phyloP scores from a whole-genome alignment of 2,113 vertebrate genomes.

The Coptodon rendalli region DNA sequence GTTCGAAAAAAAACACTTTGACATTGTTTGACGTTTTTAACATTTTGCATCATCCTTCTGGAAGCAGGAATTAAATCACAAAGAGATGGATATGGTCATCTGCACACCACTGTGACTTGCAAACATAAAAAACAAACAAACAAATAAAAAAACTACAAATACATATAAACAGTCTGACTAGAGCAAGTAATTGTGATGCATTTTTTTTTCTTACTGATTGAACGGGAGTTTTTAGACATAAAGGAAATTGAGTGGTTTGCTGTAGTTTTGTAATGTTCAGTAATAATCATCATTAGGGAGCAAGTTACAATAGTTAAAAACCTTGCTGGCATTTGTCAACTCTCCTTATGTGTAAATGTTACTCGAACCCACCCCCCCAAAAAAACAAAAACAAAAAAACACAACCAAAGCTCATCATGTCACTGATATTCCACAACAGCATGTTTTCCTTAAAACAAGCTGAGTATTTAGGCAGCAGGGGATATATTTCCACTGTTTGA shows the following conservation, averaged over 20 bases:
- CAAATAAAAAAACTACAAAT: neutral
- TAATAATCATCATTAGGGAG: neutral
- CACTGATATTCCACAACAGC: neutral
- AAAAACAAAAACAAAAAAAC: neutral
- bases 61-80: neutral
- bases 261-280: neutral
- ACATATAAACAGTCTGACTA: neutral
- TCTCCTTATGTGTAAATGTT: neutral
- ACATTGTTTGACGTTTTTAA: neutral
- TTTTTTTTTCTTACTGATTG: neutral
- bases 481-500: neutral
- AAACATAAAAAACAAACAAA: neutral
- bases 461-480: neutral
- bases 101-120: neutral
- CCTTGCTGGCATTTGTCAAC: neutral
- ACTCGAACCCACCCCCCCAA: rapidly evolving
- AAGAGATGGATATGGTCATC: neutral
- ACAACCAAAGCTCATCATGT: neutral
- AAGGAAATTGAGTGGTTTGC: neutral
- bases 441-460: neutral
- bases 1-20: neutral
- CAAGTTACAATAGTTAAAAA: neutral
- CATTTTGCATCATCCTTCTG: neutral
- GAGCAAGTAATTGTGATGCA: neutral
- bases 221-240: neutral